Evolutionary conservation across 2,888 invertebrate genomes (phyloP).

Genomic region (Tipula vernalis): DNA sequence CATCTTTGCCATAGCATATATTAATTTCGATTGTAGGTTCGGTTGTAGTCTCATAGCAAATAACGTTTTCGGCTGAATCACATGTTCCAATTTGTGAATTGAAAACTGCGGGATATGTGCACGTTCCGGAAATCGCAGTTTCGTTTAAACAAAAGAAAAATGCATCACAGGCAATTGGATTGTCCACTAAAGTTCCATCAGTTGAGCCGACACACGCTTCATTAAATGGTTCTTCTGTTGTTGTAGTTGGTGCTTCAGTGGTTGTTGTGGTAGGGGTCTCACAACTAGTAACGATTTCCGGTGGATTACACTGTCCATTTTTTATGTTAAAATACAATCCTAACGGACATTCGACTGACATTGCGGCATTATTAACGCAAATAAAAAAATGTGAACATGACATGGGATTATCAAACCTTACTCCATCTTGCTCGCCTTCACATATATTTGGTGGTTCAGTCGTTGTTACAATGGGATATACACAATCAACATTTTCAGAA

Average conservation of each 20-base stretch:
- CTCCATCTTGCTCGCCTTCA: background rate
- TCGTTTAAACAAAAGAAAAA: background rate
- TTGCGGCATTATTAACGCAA: background rate
- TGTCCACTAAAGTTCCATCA: background rate
- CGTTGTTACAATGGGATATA: background rate
- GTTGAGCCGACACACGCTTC: background rate
- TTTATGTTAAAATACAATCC: conserved; percentile 7
- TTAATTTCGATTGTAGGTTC: background rate
- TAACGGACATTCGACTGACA: background rate
- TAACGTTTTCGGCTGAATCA: background rate
- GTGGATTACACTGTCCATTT: background rate
- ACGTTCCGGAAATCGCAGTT: background rate
- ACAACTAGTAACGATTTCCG: background rate
- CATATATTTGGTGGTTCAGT: background rate
- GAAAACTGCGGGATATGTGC: background rate
- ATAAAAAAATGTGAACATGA: background rate
- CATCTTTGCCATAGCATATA: background rate
- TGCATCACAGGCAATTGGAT: background rate
- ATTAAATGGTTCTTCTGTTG: background rate
- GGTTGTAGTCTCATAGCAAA: background rate
- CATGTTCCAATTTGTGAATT: background rate
- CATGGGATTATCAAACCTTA: background rate
- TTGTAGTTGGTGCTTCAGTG: background rate
- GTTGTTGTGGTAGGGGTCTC: background rate
- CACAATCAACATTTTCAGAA: background rate